These are phyloP conservation scores for Microcebus murinus DNA, from an alignment of 2,113 vertebrate genomes.

Conservation along the genomic window DNA sequence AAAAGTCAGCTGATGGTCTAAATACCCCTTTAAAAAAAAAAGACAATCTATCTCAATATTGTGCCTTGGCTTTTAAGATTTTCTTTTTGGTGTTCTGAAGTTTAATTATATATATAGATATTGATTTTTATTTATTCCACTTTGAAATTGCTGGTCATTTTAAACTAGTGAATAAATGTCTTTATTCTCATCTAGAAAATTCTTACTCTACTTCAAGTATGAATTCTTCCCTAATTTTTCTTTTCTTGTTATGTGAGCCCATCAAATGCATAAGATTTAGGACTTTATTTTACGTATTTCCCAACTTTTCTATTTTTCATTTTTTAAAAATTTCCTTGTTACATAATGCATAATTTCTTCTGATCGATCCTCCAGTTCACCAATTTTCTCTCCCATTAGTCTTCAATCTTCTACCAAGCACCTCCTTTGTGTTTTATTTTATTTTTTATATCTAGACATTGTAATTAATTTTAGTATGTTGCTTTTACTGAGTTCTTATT, in stretches of 20 bases:
- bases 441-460: not conserved
- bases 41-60: not conserved
- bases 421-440: not conserved
- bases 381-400: not conserved
- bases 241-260: not conserved
- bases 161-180: not conserved
- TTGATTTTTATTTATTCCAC: not conserved
- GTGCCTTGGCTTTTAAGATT: not conserved
- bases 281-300: not conserved
- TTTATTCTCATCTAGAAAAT: not conserved
- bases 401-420: not conserved
- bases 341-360: not conserved
- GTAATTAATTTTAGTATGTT: not conserved
- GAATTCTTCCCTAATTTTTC: not conserved
- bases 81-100: not conserved
- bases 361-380: not conserved
- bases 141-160: not conserved
- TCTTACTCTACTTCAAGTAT: not conserved
- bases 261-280: not conserved
- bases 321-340: not conserved
- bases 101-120: not conserved
- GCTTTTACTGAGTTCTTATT: not conserved
- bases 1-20: not conserved
- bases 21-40: not conserved
- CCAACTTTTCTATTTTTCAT: not conserved